Evolutionary conservation across 2,888 invertebrate species (phyloP).

Genomic region (Cylloceria caligata): DNA sequence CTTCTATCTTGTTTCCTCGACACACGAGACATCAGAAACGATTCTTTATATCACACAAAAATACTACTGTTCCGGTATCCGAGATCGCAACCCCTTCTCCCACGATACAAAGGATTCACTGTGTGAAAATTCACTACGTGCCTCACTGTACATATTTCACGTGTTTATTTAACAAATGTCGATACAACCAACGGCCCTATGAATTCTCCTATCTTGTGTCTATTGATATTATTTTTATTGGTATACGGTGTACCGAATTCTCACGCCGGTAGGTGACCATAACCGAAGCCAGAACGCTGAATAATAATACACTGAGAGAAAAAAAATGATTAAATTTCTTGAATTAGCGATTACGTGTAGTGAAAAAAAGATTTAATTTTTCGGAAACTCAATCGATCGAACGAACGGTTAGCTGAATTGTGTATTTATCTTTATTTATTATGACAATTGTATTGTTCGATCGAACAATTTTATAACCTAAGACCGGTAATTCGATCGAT

Average conservation of each 20-base stretch:
- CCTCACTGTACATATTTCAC: constrained; percentile 11
- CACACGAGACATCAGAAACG: constrained; percentile 33
- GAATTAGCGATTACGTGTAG: too few relatives aligned
- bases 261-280: constrained; percentile 21
- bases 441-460: too few relatives aligned
- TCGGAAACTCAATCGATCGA: too few relatives aligned
- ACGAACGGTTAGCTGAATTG: too few relatives aligned
- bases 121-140: constrained; percentile 41
- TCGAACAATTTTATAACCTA: too few relatives aligned
- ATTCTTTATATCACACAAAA: constrained; percentile 56
- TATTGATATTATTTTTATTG: constrained; percentile 44
- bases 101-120: constrained; percentile 56
- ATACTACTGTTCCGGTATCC: constrained; percentile 66
- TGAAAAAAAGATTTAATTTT: too few relatives aligned
- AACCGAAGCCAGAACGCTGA: neutral
- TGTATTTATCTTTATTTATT: too few relatives aligned
- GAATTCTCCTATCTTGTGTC: constrained; percentile 30
- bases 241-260: constrained; percentile 35
- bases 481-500: too few relatives aligned
- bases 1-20: constrained; percentile 24
- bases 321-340: too few relatives aligned
- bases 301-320: too few relatives aligned
- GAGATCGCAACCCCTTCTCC: constrained; percentile 27
- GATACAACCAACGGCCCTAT: constrained; percentile 33
- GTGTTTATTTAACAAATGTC: constrained; percentile 25